phyloP scores from a whole-genome alignment of 2,113 vertebrate species.

The Hemibagrus wyckioides region DNA sequence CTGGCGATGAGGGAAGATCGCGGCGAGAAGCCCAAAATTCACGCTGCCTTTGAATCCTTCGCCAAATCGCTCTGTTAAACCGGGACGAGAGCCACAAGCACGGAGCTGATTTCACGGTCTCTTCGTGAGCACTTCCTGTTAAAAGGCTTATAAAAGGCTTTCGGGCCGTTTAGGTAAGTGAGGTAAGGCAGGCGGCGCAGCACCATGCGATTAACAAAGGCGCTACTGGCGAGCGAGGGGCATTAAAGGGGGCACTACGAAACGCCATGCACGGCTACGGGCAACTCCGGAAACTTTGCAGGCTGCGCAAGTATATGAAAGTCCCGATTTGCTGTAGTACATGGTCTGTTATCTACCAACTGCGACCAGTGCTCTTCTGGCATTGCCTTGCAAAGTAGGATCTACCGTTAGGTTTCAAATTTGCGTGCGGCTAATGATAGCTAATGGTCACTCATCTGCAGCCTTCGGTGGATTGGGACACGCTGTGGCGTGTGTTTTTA shows the following conservation, averaged over 20 bases:
- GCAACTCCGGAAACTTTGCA: constrained; percentile 79
- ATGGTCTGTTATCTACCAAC: not conserved
- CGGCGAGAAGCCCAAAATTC: constrained; percentile 78
- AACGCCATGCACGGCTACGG: constrained; percentile 70
- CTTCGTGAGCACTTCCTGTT: constrained; percentile 50
- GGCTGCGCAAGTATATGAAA: constrained; percentile 58
- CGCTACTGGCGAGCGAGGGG: constrained; percentile 78
- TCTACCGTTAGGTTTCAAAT: constrained; percentile 33
- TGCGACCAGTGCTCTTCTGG: constrained; percentile 6
- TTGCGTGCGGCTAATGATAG: constrained; percentile 44
- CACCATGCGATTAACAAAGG: constrained; percentile 83
- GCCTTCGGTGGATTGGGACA: constrained; percentile 32
- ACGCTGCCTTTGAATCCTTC: constrained; percentile 68
- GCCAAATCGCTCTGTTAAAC: constrained; percentile 60
- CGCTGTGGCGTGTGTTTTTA: constrained; percentile 36
- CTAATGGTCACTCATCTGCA: constrained; percentile 36
- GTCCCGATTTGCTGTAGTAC: constrained; percentile 10
- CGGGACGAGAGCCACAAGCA: constrained; percentile 56
- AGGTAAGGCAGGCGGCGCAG: constrained; percentile 81
- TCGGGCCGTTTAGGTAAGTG: constrained; percentile 77
- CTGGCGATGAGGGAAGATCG: constrained; percentile 81
- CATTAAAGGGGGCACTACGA: constrained; percentile 78
- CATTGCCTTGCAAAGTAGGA: not conserved
- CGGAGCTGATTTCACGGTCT: constrained; percentile 64
- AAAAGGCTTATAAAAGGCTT: constrained; percentile 63